Base-by-base conservation (phyloP, 1,140 invertebrate genomes). In the Aleiodes sp. region DNA sequence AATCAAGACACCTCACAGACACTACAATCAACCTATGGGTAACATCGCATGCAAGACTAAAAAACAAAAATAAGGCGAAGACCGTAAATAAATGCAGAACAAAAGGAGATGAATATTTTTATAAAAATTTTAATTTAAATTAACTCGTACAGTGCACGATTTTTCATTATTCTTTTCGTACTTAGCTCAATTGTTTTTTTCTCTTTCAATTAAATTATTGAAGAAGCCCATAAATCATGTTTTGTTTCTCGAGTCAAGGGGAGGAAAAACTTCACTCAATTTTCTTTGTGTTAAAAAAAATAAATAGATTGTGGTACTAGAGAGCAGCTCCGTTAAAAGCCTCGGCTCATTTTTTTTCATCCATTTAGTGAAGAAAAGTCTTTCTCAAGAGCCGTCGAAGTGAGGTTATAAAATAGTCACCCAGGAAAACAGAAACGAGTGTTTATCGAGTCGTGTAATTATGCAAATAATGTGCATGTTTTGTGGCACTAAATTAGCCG, bases 401-500 rank as follows among this genome's bases (percentile, higher is more conserved):
- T 21, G 21, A 52, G n/a, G n/a, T n/a, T 52, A 21, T 52, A 52
- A 52, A 52, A 52, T 52, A 52, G 46, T 52, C 46, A 52, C 46
- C 46, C 19, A 52, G 70, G 73, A 71, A 74, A 76, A 68, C 68
- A 72, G 73, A 72, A 74, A 74, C 56, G 70, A 74, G 70, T 74
- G 71, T 71, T 74, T 74, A 76, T 76, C 75, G 73, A 71, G 69
- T 69, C 66, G 67, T 74, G 70, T 73, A 74, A 76, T 76, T 76
- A 76, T 76, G 75, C 73, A 74, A 76, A 76, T 74, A 70, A 70
- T 70, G 68, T 75, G 75, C 75, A 76, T 75, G 75, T 76, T 75
- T 76, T 68, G 70, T 75, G 68, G 67, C 71, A 73, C 71, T 76
- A 73, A 76, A 76, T 76, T 76, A 76, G 70, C 71, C 64, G 70